Evolutionary conservation across 2,113 vertebrate genomes (phyloP), one percentile per base, ranked within the genome.

Genomic region (Desmodus rotundus): DNA sequence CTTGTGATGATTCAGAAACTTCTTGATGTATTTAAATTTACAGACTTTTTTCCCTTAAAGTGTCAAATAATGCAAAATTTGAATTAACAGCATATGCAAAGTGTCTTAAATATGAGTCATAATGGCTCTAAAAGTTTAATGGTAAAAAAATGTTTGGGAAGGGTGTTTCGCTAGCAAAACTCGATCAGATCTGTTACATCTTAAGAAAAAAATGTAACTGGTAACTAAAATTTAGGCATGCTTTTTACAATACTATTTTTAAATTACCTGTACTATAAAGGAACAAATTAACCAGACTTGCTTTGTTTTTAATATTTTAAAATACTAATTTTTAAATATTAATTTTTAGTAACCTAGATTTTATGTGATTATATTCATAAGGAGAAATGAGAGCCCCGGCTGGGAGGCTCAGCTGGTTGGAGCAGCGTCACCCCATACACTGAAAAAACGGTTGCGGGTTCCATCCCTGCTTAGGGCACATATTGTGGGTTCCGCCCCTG

Each of bases 1-100:
- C n/a, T 83, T 91, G 43, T 45, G 43, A 77, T 77, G 24, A 96
- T 54, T 94, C 68, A 94, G 54, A 87, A 97, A 83, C 50, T 90
- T 67, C 26, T 33, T 90, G n/a, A 77, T 78, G 5, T 82, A 43
- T 50, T 74, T 95, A 87, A 96, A 94, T 90, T 41, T 83, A 82
- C 3, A 73, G 78, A n/a, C 43, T 4, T 58, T 58, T 84, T 91
- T 91, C 47, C 56, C 56, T 89, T 87, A 83, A 87, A 83, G 43
- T 38, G 14, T 88, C 50, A 88, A 89, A 95, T 47, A 92, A 88
- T 72, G 24, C 6, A 83, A 94, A 88, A 22, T 87, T 82, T 31
- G n/a, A 87, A 68, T 41, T 83, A 95, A 87, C 6, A 61, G 22
- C 58, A 76, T 20, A 94, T 45, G 36, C 26, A 91, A 94, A 96